Base-by-base conservation (phyloP, 2,888 invertebrate genomes). In the Tetanocera ferruginea region DNA sequence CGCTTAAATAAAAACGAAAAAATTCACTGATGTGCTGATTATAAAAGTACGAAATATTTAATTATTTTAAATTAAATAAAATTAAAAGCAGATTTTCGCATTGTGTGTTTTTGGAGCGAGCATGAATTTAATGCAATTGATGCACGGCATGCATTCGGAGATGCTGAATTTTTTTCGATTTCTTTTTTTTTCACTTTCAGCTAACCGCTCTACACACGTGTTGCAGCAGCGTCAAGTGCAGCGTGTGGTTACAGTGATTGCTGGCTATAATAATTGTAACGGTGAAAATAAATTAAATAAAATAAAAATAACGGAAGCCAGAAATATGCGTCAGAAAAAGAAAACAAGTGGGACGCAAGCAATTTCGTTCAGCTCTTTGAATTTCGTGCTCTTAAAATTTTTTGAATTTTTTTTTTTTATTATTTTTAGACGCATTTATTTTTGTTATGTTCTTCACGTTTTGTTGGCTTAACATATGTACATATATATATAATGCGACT, bases 401-500 rank as follows among this genome's bases (percentile, higher is more conserved):
- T 34, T 11, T 49, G n/a, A n/a, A n/a, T 69, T 69, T 34, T 51
- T 69, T 69, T 49, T 69, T 51, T 69, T 37, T 37, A 5, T 37
- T 43, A 43, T 43, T 43, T 43, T 43, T 43, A 43, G 43, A 43
- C 43, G 43, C 43, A 11, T 43, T 43, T 43, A 43, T 43, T 43
- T 43, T 11, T 14, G 43, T 11, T 43, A 11, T 11, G 11, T 43
- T 43, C 14, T 43, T 43, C 1, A 43, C 11, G 14, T 11, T 43
- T 11, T 43, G 11, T 43, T 43, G 43, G 43, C 43, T 37, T 43
- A 37, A 37, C 4, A 37, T 8, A 37, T 8, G 8, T 37, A 14
- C 14, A 11, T 43, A 43, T 3, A 43, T 43, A 14, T n/a, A n/a
- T n/a, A n/a, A n/a, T n/a, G n/a, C 3, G 11, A 43, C 43, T 11